Evolutionary conservation across 2,888 invertebrate genomes (phyloP).

Genomic region (Geophilus truncorum): DNA sequence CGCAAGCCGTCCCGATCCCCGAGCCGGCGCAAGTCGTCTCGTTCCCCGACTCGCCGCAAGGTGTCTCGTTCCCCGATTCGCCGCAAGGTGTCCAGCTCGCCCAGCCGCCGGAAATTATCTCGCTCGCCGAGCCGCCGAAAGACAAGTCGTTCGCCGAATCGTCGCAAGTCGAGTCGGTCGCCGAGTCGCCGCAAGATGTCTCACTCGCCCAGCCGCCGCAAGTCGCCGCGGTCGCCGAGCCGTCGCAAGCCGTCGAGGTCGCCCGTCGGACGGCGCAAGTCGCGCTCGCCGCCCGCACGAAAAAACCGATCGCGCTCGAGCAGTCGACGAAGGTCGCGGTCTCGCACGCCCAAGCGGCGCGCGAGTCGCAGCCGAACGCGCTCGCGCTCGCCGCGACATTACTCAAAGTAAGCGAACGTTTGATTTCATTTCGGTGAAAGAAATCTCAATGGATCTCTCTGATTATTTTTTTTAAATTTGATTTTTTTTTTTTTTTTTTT

Average conservation of each 20-base stretch:
- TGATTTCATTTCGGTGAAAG: not conserved
- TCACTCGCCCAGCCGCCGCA: conserved; percentile 31
- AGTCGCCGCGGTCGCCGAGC: too few species aligned
- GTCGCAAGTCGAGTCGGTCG: conserved; percentile 30
- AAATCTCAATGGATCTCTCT: not conserved
- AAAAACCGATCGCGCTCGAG: too few species aligned
- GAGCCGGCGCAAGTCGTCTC: conserved; percentile 28
- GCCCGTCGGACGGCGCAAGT: too few species aligned
- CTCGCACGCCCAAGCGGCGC: conserved; percentile 30
- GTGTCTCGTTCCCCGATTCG: conserved; percentile 32
- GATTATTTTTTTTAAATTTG: too few species aligned
- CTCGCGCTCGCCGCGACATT: conserved; percentile 33
- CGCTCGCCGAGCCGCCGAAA: conserved; percentile 31
- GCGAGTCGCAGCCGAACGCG: conserved; percentile 30
- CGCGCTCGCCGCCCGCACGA: too few species aligned
- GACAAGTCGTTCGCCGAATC: too few species aligned
- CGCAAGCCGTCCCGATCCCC: conserved; percentile 33
- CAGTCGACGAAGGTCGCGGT: too few species aligned
- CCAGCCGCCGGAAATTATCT: conserved; percentile 31
- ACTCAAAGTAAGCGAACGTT: conserved; percentile 33
- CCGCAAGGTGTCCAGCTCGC: conserved; percentile 35
- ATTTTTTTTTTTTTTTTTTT: too few species aligned
- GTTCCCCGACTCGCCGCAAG: conserved; percentile 39
- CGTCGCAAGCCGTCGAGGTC: too few species aligned
- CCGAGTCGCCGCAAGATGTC: conserved; percentile 32